phyloP scores from a whole-genome alignment of 2,113 vertebrate genomes.

The Zeus faber region DNA sequence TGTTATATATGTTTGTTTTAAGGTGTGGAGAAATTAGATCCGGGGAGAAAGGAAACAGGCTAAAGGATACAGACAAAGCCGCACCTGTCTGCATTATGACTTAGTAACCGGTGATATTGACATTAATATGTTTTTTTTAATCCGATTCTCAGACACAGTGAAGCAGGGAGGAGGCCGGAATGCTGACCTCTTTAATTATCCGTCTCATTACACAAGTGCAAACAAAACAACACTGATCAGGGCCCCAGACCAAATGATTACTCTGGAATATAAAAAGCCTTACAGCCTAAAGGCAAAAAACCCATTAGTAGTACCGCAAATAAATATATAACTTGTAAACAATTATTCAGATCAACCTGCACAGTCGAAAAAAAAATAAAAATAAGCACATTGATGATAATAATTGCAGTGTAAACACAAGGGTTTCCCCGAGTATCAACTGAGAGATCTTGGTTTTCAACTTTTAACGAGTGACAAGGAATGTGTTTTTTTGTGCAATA shows the following conservation, averaged over 20 bases:
- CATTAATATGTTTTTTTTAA: background rate
- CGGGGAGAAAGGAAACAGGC: background rate
- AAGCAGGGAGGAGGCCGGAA: too few relatives aligned
- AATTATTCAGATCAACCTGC: slow-evolving; percentile 25
- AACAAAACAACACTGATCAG: slow-evolving; percentile 3
- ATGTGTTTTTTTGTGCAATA: background rate
- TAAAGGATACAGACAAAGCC: background rate
- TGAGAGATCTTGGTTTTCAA: too few relatives aligned
- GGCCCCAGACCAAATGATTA: background rate
- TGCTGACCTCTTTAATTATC: background rate
- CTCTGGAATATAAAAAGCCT: slow-evolving; percentile 44
- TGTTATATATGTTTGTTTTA: slow-evolving; percentile 27
- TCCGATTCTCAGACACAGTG: too few relatives aligned
- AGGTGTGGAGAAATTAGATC: slow-evolving; percentile 20
- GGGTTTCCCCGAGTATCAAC: background rate
- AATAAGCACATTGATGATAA: background rate
- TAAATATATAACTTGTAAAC: slow-evolving; percentile 36
- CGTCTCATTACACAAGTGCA: slow-evolving; percentile 18
- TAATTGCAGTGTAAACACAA: slow-evolving; percentile 29
- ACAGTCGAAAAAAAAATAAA: slow-evolving; percentile 31
- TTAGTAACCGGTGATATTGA: background rate
- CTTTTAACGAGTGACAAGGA: background rate
- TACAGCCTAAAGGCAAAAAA: slow-evolving; percentile 36
- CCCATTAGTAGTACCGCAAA: slow-evolving; percentile 39
- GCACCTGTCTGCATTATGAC: background rate